Conservation (phyloP, 2,888 invertebrate species). For the Nephrocerus scutellatus region DNA sequence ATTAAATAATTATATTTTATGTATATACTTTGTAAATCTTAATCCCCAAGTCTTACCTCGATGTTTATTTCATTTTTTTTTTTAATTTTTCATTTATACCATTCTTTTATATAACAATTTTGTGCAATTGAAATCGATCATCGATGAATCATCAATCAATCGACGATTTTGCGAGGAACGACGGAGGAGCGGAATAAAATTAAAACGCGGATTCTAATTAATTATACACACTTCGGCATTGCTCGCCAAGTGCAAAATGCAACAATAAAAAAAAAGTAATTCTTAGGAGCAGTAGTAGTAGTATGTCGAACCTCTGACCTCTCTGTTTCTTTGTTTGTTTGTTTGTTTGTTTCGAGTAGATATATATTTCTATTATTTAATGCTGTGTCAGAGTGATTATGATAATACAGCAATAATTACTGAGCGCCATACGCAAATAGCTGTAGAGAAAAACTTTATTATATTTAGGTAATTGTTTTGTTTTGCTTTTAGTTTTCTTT, state of each 20-base stretch:
- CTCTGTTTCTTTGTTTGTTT: slow-evolving; percentile 15
- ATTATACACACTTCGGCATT: slow-evolving; percentile 46
- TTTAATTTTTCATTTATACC: slow-evolving; percentile 23
- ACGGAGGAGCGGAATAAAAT: slow-evolving; percentile 45
- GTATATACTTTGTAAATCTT: slow-evolving; percentile 17
- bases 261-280: slow-evolving; percentile 25
- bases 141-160: too few species aligned
- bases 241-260: slow-evolving; percentile 46
- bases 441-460: slow-evolving; percentile 45
- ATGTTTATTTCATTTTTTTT: slow-evolving; percentile 27
- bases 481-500: too few species aligned
- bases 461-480: too few species aligned
- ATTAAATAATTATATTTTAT: slow-evolving; percentile 8
- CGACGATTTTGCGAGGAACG: too few species aligned
- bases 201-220: slow-evolving; percentile 41
- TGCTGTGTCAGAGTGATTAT: not conserved
- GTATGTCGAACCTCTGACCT: slow-evolving; percentile 16
- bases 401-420: slow-evolving; percentile 8
- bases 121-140: slow-evolving; percentile 26
- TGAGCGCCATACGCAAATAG: slow-evolving; percentile 37
- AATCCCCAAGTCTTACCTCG: slow-evolving; percentile 47
- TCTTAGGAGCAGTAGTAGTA: slow-evolving; percentile 14
- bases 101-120: slow-evolving; percentile 23
- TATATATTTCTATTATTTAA: too few species aligned
- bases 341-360: too few species aligned